Evolutionary conservation across 2,113 vertebrate species (phyloP), one percentile per base, ranked within the genome.

Genomic region (Dermatemys mawii): DNA sequence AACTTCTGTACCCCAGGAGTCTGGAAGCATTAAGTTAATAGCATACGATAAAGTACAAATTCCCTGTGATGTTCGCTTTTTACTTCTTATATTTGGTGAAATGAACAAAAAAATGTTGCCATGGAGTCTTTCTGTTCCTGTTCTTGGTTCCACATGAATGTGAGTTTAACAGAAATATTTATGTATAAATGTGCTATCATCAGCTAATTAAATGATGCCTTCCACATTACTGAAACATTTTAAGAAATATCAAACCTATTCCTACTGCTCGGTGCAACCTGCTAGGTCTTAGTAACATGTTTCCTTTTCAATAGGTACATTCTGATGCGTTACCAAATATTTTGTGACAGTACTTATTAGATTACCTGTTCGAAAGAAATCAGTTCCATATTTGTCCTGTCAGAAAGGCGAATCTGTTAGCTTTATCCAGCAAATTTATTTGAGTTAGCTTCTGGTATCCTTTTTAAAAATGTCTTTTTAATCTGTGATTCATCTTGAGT

Each of bases 401-500:
- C 88, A 76, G 38, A 54, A 90, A 90, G 32, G 93, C 93, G 48
- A 92, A 93, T 53, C 41, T 32, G 54, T 51, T 89, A 85, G 84
- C n/a, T 89, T 93, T 75, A 84, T 53, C 48, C 78, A 14, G 8
- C 27, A 57, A 81, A 60, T 73, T 70, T 63, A 54, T 88, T 60
- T 75, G 73, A 53, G 35, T 76, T 96, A 93, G 22, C 16, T 81
- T 88, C 81, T 91, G 35, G 21, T 51, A 41, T 54, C 80, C 29
- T 91, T 86, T 73, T 76, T 54, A 54, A 76, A 91, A 96, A 96
- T 50, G 50, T 21, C 41, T 38, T 94, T 95, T 44, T 97, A 54
- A 51, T 91, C 79, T 38, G 49, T 38, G 78, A 93, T 92, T 78
- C 81, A 88, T 93, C 83, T 96, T 96, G 76, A 41, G 27, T 26